These are phyloP conservation scores for Linepithema humile DNA, from an alignment of 1,140 invertebrate species.

Conservation along the genomic window DNA sequence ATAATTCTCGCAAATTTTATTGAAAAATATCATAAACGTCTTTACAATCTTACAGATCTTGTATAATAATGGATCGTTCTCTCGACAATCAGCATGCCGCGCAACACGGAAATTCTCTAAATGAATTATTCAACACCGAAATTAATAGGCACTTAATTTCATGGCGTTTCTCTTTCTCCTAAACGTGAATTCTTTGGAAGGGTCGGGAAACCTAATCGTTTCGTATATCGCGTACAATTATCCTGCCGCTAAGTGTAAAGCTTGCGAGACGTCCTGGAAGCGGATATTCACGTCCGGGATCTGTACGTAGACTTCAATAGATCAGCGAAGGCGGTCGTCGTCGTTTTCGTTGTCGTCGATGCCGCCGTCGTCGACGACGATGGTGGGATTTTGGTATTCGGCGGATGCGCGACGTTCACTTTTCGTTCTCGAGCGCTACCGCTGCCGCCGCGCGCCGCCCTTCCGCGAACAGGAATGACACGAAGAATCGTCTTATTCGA, in stretches of 20 bases:
- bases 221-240: background rate
- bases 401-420: slow-evolving; percentile 74
- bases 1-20: background rate
- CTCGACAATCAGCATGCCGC: too few relatives aligned
- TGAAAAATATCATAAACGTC: background rate
- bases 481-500: slow-evolving; percentile 81
- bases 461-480: slow-evolving; percentile 70
- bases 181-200: background rate
- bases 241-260: slow-evolving; percentile 1
- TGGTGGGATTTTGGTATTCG: slow-evolving; percentile 77
- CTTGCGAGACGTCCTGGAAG: slow-evolving; percentile 2
- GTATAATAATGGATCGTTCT: too few relatives aligned
- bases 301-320: slow-evolving; percentile 23
- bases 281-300: slow-evolving; percentile 1
- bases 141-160: background rate
- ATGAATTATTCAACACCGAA: background rate
- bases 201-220: background rate
- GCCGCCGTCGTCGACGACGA: slow-evolving; percentile 9
- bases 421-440: slow-evolving; percentile 69
- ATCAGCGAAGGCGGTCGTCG: slow-evolving; percentile 16
- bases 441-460: background rate
- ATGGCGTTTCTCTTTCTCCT: background rate
- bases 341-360: slow-evolving; percentile 14
- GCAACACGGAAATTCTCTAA: too few relatives aligned
- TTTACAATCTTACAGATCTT: background rate